phyloP scores from a whole-genome alignment of 1,140 invertebrate genomes.

The Aethina tumida region DNA sequence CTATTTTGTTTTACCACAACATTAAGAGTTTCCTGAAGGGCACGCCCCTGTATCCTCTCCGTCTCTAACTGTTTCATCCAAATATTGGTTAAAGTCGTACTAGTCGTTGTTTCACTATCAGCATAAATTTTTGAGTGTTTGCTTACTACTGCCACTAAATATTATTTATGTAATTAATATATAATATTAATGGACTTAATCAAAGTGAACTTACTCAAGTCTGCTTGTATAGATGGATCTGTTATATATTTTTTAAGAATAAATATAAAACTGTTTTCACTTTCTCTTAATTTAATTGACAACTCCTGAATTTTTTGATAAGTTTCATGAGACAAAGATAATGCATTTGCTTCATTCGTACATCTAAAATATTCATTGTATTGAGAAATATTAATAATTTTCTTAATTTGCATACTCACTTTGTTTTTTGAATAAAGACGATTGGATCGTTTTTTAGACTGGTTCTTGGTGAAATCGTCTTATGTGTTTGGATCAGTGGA shows the following conservation, averaged over 20 bases:
- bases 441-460: too few relatives aligned
- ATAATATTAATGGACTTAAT: conserved; percentile 1
- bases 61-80: conserved; percentile 23
- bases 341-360: not conserved
- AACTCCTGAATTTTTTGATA: conserved; percentile 7
- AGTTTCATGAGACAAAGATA: not conserved
- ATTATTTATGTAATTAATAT: conserved; percentile 5
- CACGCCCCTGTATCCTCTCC: conserved; percentile 16
- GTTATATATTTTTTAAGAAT: conserved; percentile 16
- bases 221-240: conserved; percentile 11
- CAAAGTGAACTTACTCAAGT: conserved; percentile 13
- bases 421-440: too few relatives aligned
- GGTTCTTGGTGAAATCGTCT: too few relatives aligned
- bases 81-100: conserved; percentile 17
- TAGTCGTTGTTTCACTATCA: conserved; percentile 19
- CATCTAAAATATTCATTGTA: conserved; percentile 1
- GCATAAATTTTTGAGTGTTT: conserved; percentile 20
- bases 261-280: conserved; percentile 12
- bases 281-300: conserved; percentile 7
- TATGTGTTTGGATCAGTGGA: too few relatives aligned
- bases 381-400: too few relatives aligned
- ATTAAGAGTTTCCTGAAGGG: conserved; percentile 16
- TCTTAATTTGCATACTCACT: too few relatives aligned
- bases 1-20: conserved; percentile 21
- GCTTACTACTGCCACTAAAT: conserved; percentile 16